phyloP scores from a whole-genome alignment of 2,888 invertebrate genomes.

The Agrilus mali region DNA sequence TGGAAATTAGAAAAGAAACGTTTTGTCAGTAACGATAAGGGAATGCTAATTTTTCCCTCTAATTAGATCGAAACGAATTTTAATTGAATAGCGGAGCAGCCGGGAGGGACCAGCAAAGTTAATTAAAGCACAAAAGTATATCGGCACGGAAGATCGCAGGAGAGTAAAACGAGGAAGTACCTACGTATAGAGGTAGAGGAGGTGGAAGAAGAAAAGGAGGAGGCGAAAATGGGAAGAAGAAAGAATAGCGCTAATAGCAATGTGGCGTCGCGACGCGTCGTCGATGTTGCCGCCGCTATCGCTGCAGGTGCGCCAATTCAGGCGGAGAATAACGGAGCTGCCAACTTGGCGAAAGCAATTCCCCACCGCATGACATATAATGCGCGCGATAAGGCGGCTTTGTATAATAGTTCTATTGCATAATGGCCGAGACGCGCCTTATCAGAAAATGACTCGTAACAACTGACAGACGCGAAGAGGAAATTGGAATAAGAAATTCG shows the following conservation, averaged over 20 bases:
- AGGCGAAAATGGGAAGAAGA: conserved; percentile 8
- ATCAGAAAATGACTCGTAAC: conserved; percentile 64
- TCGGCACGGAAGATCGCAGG: no score
- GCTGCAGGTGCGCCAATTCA: conserved; percentile 16
- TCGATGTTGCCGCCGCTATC: background rate
- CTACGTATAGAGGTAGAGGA: no score
- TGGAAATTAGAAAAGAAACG: no score
- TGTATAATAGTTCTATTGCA: conserved; percentile 39
- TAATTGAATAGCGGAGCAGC: no score
- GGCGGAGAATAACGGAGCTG: conserved; percentile 26
- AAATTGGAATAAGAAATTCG: conserved; percentile 68
- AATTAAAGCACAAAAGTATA: no score
- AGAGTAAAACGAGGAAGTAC: no score
- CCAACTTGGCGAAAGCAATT: conserved; percentile 26
- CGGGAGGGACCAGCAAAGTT: no score
- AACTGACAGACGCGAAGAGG: conserved; percentile 44
- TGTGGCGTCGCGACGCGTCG: background rate
- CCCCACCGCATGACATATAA: conserved; percentile 36
- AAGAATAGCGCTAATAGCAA: conserved; percentile 8
- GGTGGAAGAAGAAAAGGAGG: background rate
- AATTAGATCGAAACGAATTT: no score
- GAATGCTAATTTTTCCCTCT: no score
- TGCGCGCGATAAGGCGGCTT: conserved; percentile 33
- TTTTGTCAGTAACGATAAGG: no score
- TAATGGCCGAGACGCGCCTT: conserved; percentile 41